A percentile compares a stretch with the other conserved stretches of the same genome.
phyloP scores from a whole-genome alignment of 2,113 vertebrate genomes.

The Phrynosoma blainvillii region DNA sequence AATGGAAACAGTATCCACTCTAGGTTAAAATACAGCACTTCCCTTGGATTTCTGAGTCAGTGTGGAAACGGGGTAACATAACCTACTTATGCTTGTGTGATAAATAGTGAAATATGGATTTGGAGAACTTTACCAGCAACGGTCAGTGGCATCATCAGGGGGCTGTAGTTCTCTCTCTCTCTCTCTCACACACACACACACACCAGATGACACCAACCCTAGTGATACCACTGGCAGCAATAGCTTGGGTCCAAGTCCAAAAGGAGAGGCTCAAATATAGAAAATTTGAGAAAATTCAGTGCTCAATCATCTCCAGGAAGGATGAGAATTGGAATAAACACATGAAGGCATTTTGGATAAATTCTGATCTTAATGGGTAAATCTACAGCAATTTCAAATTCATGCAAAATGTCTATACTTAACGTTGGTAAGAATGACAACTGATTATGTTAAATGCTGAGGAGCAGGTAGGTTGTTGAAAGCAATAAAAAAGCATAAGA shows the following conservation, averaged over 20 bases:
- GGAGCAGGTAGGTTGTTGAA: not conserved
- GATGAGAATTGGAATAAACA: constrained; percentile 1
- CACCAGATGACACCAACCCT: too few species aligned
- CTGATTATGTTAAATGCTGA: not conserved
- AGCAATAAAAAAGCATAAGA: not conserved
- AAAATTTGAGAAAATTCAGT: not conserved
- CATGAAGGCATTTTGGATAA: not conserved
- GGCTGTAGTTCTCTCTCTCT: too few species aligned
- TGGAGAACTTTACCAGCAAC: not conserved
- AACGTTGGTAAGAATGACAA: not conserved
- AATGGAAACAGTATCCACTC: not conserved
- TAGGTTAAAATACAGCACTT: constrained; percentile 14
- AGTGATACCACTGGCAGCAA: too few species aligned
- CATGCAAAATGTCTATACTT: not conserved
- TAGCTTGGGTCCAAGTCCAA: not conserved
- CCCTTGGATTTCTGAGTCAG: too few species aligned
- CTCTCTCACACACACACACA: too few species aligned
- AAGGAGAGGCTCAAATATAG: fast-evolving
- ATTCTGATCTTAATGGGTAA: not conserved
- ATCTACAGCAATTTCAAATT: not conserved
- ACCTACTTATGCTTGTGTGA: not conserved
- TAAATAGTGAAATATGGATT: not conserved
- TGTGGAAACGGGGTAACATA: too few species aligned
- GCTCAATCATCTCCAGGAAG: not conserved
- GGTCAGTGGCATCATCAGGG: too few species aligned